Conservation (phyloP, 2,113 vertebrate species). For the Cettia cetti region DNA sequence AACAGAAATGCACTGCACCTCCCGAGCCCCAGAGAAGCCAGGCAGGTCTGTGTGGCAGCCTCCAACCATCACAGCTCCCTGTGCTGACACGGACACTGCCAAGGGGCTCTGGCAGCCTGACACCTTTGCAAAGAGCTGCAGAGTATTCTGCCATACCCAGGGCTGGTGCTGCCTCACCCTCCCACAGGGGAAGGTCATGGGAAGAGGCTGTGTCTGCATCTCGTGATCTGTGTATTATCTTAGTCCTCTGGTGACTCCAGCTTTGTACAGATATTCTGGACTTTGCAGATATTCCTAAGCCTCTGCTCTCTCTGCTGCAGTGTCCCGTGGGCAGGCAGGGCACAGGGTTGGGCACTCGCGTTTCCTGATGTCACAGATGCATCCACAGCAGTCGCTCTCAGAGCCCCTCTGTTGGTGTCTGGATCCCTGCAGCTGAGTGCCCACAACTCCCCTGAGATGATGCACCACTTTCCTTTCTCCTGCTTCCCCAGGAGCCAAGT, state of each 20-base stretch:
- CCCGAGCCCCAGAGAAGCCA: background rate
- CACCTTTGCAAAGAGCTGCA: background rate
- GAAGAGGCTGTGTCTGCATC: background rate
- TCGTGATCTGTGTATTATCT: background rate
- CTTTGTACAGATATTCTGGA: background rate
- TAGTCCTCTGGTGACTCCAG: background rate
- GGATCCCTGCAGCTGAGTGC: background rate
- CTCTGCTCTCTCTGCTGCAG: background rate
- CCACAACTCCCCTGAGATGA: background rate
- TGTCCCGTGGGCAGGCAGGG: fast-evolving
- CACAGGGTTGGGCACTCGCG: fast-evolving
- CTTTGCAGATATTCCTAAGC: background rate
- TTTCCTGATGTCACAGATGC: background rate
- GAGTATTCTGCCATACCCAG: fast-evolving
- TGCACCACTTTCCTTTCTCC: background rate
- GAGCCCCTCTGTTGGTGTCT: background rate
- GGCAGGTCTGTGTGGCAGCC: background rate
- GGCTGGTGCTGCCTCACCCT: background rate
- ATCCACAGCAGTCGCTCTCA: background rate
- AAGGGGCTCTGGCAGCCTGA: background rate
- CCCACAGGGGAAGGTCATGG: background rate
- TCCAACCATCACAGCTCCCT: background rate
- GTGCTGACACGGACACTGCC: background rate
- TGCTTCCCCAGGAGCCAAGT: background rate
- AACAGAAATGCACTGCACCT: background rate